These are phyloP conservation scores for Drosophila nasuta DNA, from an alignment of 1,140 invertebrate genomes.

Conservation along the genomic window DNA sequence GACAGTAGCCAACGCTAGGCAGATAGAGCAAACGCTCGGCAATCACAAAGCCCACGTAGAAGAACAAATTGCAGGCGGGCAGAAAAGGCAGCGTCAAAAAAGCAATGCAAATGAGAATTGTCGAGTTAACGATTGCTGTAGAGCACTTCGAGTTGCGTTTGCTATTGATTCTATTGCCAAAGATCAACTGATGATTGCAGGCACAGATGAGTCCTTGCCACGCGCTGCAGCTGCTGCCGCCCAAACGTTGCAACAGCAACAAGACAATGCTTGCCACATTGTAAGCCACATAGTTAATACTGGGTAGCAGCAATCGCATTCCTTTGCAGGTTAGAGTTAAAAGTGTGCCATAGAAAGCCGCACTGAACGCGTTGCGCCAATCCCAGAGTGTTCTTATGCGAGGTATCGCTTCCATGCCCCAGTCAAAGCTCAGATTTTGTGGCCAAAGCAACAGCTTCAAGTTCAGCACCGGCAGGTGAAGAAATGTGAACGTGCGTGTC, in stretches of 20 bases:
- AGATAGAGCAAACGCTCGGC: slow-evolving; percentile 98
- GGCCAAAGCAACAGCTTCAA: slow-evolving; percentile 93
- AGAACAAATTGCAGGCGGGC: slow-evolving; percentile 96
- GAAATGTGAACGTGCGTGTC: slow-evolving; percentile 92
- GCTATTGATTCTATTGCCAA: not conserved
- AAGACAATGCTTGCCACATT: slow-evolving; percentile 58
- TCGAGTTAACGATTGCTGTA: slow-evolving; percentile 10
- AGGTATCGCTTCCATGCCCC: slow-evolving; percentile 97
- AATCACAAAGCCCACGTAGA: slow-evolving; percentile 98
- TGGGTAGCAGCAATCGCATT: slow-evolving; percentile 8
- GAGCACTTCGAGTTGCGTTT: not conserved
- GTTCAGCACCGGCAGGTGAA: slow-evolving; percentile 94
- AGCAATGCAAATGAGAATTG: slow-evolving; percentile 92
- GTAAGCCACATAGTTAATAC: slow-evolving; percentile 33
- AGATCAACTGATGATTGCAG: slow-evolving; percentile 52
- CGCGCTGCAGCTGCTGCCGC: slow-evolving; percentile 55
- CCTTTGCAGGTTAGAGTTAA: slow-evolving; percentile 84
- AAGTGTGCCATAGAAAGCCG: slow-evolving; percentile 89
- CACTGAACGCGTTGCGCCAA: slow-evolving; percentile 89
- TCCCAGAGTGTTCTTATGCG: slow-evolving; percentile 90
- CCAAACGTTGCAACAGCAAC: slow-evolving; percentile 51
- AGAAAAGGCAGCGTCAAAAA: slow-evolving; percentile 96
- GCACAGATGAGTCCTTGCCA: slow-evolving; percentile 46
- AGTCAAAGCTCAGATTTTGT: slow-evolving; percentile 94
- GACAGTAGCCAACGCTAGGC: slow-evolving; percentile 98